These are phyloP conservation scores for Drosophila multiciliata DNA, from an alignment of 2,888 invertebrate genomes.

Conservation along the genomic window DNA sequence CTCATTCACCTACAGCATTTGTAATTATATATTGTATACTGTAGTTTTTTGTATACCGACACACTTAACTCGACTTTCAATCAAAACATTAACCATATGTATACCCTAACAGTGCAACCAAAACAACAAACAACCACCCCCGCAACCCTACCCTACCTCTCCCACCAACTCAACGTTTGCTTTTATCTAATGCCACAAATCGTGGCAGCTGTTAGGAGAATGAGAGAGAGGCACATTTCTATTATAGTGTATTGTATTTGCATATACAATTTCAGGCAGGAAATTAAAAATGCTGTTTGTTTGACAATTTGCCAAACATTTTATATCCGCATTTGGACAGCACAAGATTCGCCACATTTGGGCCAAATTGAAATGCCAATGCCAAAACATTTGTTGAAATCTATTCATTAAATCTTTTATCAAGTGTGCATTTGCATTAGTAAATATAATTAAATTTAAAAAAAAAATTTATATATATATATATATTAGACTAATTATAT, in stretches of 20 bases:
- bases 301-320: constrained; percentile 80
- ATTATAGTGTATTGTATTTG: constrained; percentile 63
- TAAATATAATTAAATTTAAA: background rate
- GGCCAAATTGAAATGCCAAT: constrained; percentile 59
- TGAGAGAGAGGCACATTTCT: constrained; percentile 13
- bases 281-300: constrained; percentile 74
- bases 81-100: constrained; percentile 38
- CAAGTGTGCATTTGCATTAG: constrained; percentile 29
- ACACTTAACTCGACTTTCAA: constrained; percentile 36
- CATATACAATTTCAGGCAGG: constrained; percentile 77
- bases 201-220: constrained; percentile 20
- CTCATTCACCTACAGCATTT: constrained; percentile 48
- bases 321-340: constrained; percentile 62
- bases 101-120: constrained; percentile 38
- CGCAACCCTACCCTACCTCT: background rate
- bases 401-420: constrained; percentile 36
- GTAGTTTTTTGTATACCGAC: constrained; percentile 38
- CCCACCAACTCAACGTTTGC: constrained; percentile 7
- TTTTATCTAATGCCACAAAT: constrained; percentile 59
- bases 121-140: background rate
- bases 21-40: constrained; percentile 32
- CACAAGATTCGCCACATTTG: constrained; percentile 38
- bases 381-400: constrained; percentile 17
- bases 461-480: background rate
- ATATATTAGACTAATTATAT: constrained; percentile 17